Base-by-base conservation (phyloP, 2,113 vertebrate species). In the Columbina picui region DNA sequence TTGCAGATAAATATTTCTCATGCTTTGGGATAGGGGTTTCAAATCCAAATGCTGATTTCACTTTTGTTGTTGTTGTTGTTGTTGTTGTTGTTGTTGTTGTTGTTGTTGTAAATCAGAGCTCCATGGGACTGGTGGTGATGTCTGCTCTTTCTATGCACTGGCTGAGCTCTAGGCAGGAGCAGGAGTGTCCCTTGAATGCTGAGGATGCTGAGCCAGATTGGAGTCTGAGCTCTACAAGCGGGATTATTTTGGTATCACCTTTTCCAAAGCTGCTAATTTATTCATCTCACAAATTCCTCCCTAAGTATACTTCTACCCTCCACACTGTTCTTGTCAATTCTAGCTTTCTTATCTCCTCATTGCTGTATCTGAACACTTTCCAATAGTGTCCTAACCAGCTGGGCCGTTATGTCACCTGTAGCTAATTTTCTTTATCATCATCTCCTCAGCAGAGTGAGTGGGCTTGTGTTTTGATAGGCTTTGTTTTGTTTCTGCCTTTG, bases 41-140 rank as follows among this genome's bases (percentile, higher is more conserved):
- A 47, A 80, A 88, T 38, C 49, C n/a, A 77, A 74, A 77, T 6
- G 8, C 29, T 0, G 0, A 55, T 65, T 92, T 76, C 34, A 23
- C 16, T 30, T 11, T 34, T 43, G n/a, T 43, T 43, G 17, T 39
- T 39, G 39, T 5, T 39, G 39, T 39, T 39, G 10, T 59, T 53
- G 39, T 19, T 25, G 26, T 38, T n/a, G n/a, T n/a, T n/a, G n/a
- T 43, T 43, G 17, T 39, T 39, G 39, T 5, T 39, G 39, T 39
- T 39, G 10, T 59, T 53, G 39, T 19, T 25, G 26, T 38, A 50
- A 77, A 77, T 38, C 67, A 27, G 30, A 70, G 13, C 32, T 32
- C 8, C 2, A 1, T 0, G 0, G 8, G 27, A 53, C 12, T 0
- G 0, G 12, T 4, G 3, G 36, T 14, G 26, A 22, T 0, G 0